Conservation (phyloP, 2,888 invertebrate species). For the Troides aeacus region DNA sequence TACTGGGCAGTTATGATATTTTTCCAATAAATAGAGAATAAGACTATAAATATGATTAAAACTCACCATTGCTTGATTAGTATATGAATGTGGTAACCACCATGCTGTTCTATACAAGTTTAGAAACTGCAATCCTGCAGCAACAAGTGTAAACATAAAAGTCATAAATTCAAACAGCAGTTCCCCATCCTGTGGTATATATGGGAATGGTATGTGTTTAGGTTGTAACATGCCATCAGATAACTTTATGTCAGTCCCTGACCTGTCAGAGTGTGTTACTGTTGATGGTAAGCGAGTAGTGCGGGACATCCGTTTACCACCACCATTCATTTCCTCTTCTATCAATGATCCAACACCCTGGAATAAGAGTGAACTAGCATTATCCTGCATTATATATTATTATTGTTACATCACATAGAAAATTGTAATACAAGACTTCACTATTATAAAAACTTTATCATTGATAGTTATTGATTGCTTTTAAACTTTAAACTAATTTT, state of each 20-base stretch:
- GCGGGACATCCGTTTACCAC: slow-evolving; percentile 52
- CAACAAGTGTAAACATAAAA: slow-evolving; percentile 88
- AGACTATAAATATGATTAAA: neutral
- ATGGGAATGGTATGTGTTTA: slow-evolving; percentile 90
- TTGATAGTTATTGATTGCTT: too few relatives aligned
- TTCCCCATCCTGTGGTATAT: slow-evolving; percentile 88
- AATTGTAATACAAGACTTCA: too few relatives aligned
- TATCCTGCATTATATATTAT: too few relatives aligned
- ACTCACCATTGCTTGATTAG: slow-evolving; percentile 91
- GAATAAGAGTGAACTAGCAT: neutral
- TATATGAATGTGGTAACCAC: slow-evolving; percentile 97
- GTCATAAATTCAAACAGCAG: slow-evolving; percentile 92
- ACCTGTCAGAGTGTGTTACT: slow-evolving; percentile 32
- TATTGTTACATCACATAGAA: too few relatives aligned
- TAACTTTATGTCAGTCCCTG: slow-evolving; percentile 49
- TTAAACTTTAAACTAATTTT: too few relatives aligned
- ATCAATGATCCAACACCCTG: slow-evolving; percentile 46
- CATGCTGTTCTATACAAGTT: slow-evolving; percentile 97
- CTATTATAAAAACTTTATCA: too few relatives aligned
- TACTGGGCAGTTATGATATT: too few relatives aligned
- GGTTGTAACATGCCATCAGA: slow-evolving; percentile 79
- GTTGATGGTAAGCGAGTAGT: slow-evolving; percentile 43
- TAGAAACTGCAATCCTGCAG: slow-evolving; percentile 93
- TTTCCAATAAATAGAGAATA: too few relatives aligned
- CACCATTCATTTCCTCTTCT: slow-evolving; percentile 63